Evolutionary conservation across 2,888 invertebrate genomes (phyloP), one percentile per base, ranked within the genome.

Genomic region (Athripsodes cinereus): DNA sequence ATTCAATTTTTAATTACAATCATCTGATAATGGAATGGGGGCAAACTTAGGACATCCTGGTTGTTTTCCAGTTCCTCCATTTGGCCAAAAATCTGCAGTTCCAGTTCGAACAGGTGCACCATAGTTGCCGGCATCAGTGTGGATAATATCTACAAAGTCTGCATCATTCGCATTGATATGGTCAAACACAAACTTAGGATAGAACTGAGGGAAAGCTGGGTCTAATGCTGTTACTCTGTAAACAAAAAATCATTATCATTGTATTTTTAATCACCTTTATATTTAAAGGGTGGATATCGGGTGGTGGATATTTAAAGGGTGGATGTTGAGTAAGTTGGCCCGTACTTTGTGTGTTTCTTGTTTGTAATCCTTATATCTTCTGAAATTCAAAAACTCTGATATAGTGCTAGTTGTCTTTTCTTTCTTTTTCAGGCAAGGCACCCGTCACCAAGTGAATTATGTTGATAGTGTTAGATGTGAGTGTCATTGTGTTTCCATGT

Each of bases 131-230:
- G 83, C 82, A 64, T 86, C 85, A 0, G 87, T 86, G 67, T 88
- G 88, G 57, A 88, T 86, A 3, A 87, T 79, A 68, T 87, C 84
- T 1, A 83, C 83, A 50, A 83, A 82, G 51, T 80, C 78, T 0
- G 83, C 83, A 67, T 83, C 83, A 1, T 70, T 71, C 2, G 75
- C 74, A 44, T 66, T 73, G 10, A 83, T 68, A 64, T 81, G 82
- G 11, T 75, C 75, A 74, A 76, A 73, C 56, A 77, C 67, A 52
- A 78, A 70, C 1, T 75, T 75, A 1, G 78, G 77, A 65, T 83
- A 83, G 67, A 82, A 83, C 6, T 76, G 74, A 34, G 83, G 83
- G 67, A 83, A 83, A 11, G 83, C 83, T n/a, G 84, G 83, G 67
- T 83, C 83, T 58, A 83, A 71, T 1, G 79, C 82, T 62, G 82